Evolutionary conservation across 2,113 vertebrate genomes (phyloP).

Genomic region (Vanacampus margaritifer): DNA sequence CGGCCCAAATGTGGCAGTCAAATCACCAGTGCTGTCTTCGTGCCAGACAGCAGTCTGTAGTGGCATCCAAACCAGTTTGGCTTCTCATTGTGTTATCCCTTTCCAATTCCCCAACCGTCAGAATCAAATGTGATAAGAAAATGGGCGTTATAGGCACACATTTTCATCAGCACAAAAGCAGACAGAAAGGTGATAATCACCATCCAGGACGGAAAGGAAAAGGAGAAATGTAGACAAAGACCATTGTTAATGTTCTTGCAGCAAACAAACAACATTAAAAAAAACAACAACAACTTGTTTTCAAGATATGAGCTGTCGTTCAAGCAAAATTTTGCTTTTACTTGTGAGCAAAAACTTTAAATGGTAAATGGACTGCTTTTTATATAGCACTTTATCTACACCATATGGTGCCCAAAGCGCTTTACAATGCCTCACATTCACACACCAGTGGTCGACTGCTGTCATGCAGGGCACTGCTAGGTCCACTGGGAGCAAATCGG

Average conservation of each 20-base stretch:
- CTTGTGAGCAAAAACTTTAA: too few relatives aligned
- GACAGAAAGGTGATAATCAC: conserved; percentile 14
- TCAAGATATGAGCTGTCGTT: too few relatives aligned
- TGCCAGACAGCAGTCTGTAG: background rate
- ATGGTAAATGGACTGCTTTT: too few relatives aligned
- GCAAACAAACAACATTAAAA: background rate
- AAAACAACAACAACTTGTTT: too few relatives aligned
- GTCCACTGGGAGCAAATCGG: too few relatives aligned
- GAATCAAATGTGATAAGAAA: conserved; percentile 8
- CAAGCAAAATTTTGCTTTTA: too few relatives aligned
- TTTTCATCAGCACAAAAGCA: conserved; percentile 1
- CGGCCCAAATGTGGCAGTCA: background rate
- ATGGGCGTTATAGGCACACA: background rate
- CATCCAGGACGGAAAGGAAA: background rate
- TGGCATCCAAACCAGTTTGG: conserved; percentile 2
- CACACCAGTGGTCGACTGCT: too few relatives aligned
- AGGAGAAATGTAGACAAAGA: background rate
- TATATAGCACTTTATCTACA: too few relatives aligned
- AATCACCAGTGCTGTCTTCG: background rate
- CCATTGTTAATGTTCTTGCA: background rate
- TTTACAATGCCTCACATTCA: too few relatives aligned
- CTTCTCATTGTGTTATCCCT: background rate
- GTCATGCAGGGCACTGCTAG: too few relatives aligned
- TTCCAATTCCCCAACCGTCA: background rate
- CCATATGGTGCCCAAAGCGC: too few relatives aligned